These are phyloP conservation scores for Bombus haemorrhoidalis DNA, from an alignment of 1,140 invertebrate species.

Conservation along the genomic window DNA sequence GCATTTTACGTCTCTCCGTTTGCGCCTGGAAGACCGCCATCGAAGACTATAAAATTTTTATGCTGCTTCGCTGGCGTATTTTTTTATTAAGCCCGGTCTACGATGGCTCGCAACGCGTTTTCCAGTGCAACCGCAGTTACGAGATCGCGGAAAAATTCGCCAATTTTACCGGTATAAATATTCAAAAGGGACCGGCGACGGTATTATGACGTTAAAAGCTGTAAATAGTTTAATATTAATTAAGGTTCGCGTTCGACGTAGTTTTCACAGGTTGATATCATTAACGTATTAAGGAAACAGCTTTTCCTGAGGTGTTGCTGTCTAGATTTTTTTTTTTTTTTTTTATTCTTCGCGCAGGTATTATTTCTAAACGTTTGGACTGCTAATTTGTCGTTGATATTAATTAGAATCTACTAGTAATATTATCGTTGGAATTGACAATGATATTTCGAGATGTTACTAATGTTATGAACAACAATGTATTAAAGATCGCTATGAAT, in stretches of 20 bases:
- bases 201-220: conserved; percentile 52
- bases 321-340: too few species aligned
- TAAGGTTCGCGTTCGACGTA: conserved; percentile 14
- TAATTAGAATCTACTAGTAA: neutral
- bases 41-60: conserved; percentile 56
- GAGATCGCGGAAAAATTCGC: neutral
- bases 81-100: conserved; percentile 48
- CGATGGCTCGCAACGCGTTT: conserved; percentile 24
- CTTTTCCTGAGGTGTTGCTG: neutral
- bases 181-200: conserved; percentile 46
- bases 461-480: neutral
- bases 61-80: conserved; percentile 38
- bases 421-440: neutral
- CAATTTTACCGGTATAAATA: conserved; percentile 57
- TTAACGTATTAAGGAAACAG: neutral
- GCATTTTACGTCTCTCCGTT: conserved; percentile 30
- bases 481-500: too few species aligned
- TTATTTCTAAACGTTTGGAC: neutral
- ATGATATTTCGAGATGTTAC: too few species aligned
- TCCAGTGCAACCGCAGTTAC: conserved; percentile 28
- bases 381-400: neutral
- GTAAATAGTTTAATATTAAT: conserved; percentile 62
- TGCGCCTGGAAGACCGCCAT: conserved; percentile 7
- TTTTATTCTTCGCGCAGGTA: too few species aligned
- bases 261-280: conserved; percentile 25